Evolutionary conservation across 2,888 invertebrate species (phyloP).

Genomic region (Sesamia inferens): DNA sequence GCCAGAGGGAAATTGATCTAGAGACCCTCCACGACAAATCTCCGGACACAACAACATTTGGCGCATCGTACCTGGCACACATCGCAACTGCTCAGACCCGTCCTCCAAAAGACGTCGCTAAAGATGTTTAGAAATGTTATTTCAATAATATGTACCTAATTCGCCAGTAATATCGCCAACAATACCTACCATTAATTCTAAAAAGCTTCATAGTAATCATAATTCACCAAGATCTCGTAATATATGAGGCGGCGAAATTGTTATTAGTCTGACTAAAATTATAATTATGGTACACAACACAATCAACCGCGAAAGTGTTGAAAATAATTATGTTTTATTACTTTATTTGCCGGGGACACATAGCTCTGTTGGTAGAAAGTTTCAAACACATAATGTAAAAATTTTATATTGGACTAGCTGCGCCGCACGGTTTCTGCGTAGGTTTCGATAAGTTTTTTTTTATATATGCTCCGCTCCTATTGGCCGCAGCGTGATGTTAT

Average conservation of each 20-base stretch:
- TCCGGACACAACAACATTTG: too few species aligned
- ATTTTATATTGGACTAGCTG: background rate
- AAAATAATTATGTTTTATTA: conserved; percentile 58
- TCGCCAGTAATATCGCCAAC: too few species aligned
- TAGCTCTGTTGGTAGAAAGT: conserved; percentile 19
- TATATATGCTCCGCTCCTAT: too few species aligned
- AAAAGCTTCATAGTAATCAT: conserved; percentile 18
- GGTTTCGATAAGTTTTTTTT: conserved; percentile 1
- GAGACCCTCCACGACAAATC: too few species aligned
- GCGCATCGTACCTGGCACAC: too few species aligned
- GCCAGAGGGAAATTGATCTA: too few species aligned
- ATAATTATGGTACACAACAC: conserved; percentile 37
- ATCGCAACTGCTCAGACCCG: too few species aligned
- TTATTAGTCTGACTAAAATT: conserved; percentile 57
- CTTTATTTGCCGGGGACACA: conserved; percentile 49
- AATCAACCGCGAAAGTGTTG: conserved; percentile 29
- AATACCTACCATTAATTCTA: background rate
- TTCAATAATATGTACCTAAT: too few species aligned
- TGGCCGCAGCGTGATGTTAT: too few species aligned
- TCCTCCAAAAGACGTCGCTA: too few species aligned
- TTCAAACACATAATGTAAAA: background rate
- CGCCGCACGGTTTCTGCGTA: background rate
- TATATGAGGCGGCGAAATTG: conserved; percentile 14
- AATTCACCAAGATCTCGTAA: conserved; percentile 12
- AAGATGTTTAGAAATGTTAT: too few species aligned